Conservation (phyloP, 2,113 vertebrate species). For the Lethenteron reissneri region DNA sequence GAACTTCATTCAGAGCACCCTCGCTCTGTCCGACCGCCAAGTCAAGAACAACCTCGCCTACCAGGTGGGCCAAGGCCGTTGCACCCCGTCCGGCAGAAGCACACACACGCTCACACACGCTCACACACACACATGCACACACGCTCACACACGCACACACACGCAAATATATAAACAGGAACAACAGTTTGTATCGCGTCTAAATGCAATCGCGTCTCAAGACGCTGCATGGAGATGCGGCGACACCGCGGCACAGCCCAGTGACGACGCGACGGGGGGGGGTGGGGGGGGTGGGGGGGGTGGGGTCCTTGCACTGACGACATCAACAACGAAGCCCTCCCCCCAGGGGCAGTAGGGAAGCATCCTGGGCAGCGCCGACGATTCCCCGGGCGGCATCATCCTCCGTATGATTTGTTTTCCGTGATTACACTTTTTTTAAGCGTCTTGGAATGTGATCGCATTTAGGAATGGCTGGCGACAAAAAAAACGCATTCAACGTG, state of each 20-base stretch:
- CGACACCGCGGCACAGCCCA: too few relatives aligned
- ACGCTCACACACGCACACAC: too few relatives aligned
- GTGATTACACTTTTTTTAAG: background rate
- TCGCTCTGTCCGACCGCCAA: constrained; percentile 64
- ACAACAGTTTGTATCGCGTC: background rate
- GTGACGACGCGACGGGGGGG: background rate
- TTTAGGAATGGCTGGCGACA: too few relatives aligned
- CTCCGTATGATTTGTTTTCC: background rate
- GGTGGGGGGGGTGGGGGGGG: background rate
- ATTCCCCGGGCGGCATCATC: background rate
- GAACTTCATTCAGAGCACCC: constrained; percentile 73
- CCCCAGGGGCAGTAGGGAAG: background rate
- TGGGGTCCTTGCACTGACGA: background rate
- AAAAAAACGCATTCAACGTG: too few relatives aligned
- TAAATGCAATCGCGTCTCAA: background rate
- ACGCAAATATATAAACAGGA: background rate
- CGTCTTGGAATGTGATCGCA: too few relatives aligned
- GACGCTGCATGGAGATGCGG: too few relatives aligned
- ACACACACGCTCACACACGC: background rate
- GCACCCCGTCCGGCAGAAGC: background rate
- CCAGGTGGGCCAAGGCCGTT: too few relatives aligned
- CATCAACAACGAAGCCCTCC: background rate
- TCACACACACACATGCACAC: background rate
- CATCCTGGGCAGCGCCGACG: background rate
- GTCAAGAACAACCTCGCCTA: constrained; percentile 33